Percentiles rank a stretch among this genome's conserved stretches.
Conservation (phyloP, 2,797 vertebrate species). For the Hirundo rustica region DNA sequence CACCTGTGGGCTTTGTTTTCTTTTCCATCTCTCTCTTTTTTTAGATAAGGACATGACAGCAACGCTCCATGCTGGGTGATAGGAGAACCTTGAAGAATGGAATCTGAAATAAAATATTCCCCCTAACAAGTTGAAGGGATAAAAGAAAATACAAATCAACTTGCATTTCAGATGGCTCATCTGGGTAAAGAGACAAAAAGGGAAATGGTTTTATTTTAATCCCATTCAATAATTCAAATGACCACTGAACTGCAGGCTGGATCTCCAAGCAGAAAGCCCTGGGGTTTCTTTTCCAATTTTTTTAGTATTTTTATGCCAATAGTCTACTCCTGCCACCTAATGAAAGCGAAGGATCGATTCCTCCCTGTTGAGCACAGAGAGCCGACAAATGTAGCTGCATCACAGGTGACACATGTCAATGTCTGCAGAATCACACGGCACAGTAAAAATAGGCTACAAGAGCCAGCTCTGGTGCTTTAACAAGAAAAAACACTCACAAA, state of each 20-base stretch:
- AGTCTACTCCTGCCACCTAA: constrained; percentile 65
- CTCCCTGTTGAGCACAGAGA: constrained; percentile 63
- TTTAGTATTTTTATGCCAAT: constrained; percentile 62
- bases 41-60: constrained; percentile 63
- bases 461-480: constrained; percentile 56
- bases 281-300: constrained; percentile 51
- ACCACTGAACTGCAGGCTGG: constrained; percentile 49
- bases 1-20: constrained; percentile 70
- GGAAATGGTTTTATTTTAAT: constrained; percentile 68
- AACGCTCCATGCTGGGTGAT: constrained; percentile 44
- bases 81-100: constrained; percentile 66
- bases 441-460: constrained; percentile 63
- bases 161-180: constrained; percentile 69
- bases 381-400: constrained; percentile 60
- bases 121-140: constrained; percentile 55
- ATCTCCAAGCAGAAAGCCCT: constrained; percentile 66
- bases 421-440: constrained; percentile 63
- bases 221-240: constrained; percentile 77
- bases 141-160: constrained; percentile 67
- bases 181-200: constrained; percentile 53
- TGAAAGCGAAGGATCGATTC: constrained; percentile 66
- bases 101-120: constrained; percentile 68
- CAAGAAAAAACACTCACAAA: constrained; percentile 62
- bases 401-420: constrained; percentile 67
- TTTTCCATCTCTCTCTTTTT: constrained; percentile 62